Percentiles rank a stretch among this genome's conserved stretches.
These are phyloP conservation scores for Cordilura impudica DNA, from an alignment of 2,888 invertebrate species.

Conservation along the genomic window DNA sequence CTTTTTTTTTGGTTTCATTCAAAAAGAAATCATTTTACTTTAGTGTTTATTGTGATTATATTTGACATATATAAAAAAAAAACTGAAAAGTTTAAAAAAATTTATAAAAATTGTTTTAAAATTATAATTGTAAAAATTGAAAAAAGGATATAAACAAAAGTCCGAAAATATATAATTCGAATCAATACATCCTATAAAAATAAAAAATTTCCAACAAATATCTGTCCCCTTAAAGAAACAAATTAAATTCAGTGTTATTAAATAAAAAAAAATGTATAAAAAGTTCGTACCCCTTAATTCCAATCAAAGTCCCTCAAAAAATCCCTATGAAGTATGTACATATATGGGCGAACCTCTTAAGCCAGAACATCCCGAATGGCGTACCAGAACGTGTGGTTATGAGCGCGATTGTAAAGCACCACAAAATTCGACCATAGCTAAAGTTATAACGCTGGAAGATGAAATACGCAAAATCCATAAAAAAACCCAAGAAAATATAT, in stretches of 20 bases:
- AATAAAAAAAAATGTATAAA: conserved; percentile 71
- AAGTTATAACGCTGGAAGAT: conserved; percentile 72
- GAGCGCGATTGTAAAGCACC: conserved; percentile 67
- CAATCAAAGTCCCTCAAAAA: conserved; percentile 68
- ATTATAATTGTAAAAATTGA: not conserved
- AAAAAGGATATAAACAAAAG: not conserved
- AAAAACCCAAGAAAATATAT: conserved; percentile 69
- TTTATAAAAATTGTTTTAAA: not conserved
- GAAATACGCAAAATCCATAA: conserved; percentile 70
- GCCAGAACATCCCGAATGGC: conserved; percentile 66
- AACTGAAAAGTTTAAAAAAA: too few species aligned
- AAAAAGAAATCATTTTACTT: conserved; percentile 37
- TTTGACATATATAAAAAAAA: too few species aligned
- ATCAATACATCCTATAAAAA: too few species aligned
- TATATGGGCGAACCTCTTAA: conserved; percentile 67
- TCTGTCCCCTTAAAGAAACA: too few species aligned
- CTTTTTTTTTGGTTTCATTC: too few species aligned
- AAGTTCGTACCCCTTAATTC: conserved; percentile 72
- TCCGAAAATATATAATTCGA: too few species aligned
- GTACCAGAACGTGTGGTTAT: conserved; percentile 65
- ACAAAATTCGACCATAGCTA: conserved; percentile 66
- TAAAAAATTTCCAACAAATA: too few species aligned
- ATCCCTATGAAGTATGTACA: conserved; percentile 74
- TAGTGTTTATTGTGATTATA: conserved; percentile 18
- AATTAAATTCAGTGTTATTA: too few species aligned